Base-by-base conservation (phyloP, 2,888 invertebrate species). In the Dastarcus helophoroides region DNA sequence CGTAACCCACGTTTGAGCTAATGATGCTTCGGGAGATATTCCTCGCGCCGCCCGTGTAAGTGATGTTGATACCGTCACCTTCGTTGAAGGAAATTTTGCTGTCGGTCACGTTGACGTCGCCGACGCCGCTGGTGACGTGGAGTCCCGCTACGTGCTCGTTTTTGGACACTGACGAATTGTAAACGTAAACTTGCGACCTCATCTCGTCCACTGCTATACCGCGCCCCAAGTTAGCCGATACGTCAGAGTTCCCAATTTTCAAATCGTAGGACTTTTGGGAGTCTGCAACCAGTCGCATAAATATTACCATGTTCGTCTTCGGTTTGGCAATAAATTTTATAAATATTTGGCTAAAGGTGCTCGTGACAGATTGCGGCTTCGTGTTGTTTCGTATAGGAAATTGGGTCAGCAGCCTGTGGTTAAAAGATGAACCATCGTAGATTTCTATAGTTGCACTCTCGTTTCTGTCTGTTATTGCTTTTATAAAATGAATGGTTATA, bases 41-140 rank as follows among this genome's bases (percentile, higher is more conserved):
- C 39, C 90, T 72, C 46, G 82, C 83, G 1, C 98, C 98, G 0
- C 98, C 97, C 3, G 86, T 83, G 37, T 89, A 89, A 0, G 94
- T 93, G 7, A 98, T 79, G 57, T 98, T 98, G 6, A 98, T 71
- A 0, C 97, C 98, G 50, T 91, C 91, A 2, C 91, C 93, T 51
- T 79, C 73, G 56, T 98, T 98, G 45, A 86, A 82, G 10, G 83
- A 81, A 42, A 98, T 80, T 47, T 79, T 71, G 40, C 90, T 89
- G 46, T 83, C 78, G 11, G 95, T 94, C 3, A 98, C 71, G 57
- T 95, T 93, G 0, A 98, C 73, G 57, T 95, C 93, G 2, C 91
- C 91, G 0, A 85, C 91, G 2, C 97, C 98, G 45, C 77, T 82
- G 2, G 80, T 71, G 2, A 98, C 76, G 50, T 93, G 86, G 3